These are phyloP conservation scores for Arizona elegans DNA, from an alignment of 2,113 vertebrate genomes.

Conservation along the genomic window DNA sequence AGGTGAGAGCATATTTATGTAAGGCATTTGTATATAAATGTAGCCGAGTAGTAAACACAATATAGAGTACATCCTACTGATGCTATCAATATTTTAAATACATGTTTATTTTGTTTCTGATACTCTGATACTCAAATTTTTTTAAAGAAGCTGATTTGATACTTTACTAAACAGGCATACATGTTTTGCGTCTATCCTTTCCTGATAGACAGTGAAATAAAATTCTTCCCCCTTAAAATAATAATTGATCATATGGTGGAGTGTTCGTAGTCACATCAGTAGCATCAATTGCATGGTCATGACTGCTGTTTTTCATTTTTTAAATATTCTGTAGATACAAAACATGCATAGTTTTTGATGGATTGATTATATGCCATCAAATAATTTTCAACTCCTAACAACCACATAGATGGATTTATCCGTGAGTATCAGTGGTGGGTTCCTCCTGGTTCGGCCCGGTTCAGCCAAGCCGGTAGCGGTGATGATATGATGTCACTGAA, in stretches of 20 bases:
- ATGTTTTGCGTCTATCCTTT: slow-evolving; percentile 48
- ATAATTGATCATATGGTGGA: not conserved
- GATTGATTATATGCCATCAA: not conserved
- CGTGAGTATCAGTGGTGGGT: too few relatives aligned
- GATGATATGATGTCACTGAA: too few relatives aligned
- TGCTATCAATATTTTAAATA: slow-evolving; percentile 39
- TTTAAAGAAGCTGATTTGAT: slow-evolving; percentile 52
- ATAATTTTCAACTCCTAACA: not conserved
- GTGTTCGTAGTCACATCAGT: not conserved
- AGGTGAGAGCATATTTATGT: slow-evolving; percentile 69
- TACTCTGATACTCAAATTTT: not conserved
- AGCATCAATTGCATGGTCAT: not conserved
- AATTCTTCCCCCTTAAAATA: not conserved
- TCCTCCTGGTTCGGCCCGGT: too few relatives aligned
- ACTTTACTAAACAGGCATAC: slow-evolving; percentile 58
- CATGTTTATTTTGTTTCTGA: not conserved
- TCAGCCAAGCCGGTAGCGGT: too few relatives aligned
- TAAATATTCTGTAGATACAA: not conserved
- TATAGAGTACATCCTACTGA: slow-evolving; percentile 26
- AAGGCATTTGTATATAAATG: slow-evolving; percentile 58
- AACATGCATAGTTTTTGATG: not conserved
- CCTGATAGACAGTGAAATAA: not conserved
- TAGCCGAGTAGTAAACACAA: slow-evolving; percentile 37
- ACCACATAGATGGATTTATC: not conserved
- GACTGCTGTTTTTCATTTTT: not conserved